A percentile compares a stretch with the other conserved stretches of the same genome.
These are phyloP conservation scores for Lophotis ruficrista DNA, from an alignment of 2,113 vertebrate genomes.

Conservation along the genomic window DNA sequence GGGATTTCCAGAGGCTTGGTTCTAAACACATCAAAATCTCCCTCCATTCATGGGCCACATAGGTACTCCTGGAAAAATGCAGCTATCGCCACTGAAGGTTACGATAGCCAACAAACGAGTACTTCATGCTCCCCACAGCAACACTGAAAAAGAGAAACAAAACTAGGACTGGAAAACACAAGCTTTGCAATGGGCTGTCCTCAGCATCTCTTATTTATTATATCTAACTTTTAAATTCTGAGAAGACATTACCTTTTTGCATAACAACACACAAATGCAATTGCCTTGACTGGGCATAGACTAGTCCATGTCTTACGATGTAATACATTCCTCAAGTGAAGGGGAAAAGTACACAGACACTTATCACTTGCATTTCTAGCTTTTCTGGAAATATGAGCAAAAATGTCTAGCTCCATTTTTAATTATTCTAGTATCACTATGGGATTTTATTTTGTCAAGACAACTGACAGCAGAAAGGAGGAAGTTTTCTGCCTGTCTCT, in stretches of 20 bases:
- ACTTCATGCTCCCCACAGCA: neutral
- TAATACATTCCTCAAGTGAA: neutral
- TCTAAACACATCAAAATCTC: neutral
- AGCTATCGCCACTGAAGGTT: neutral
- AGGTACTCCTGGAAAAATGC: neutral
- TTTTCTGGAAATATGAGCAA: neutral
- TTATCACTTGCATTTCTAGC: neutral
- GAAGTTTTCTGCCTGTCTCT: neutral
- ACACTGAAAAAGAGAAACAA: neutral
- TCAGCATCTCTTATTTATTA: neutral
- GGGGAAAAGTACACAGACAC: neutral
- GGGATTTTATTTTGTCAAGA: neutral
- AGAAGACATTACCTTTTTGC: neutral
- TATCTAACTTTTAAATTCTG: neutral
- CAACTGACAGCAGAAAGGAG: neutral
- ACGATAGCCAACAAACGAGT: neutral
- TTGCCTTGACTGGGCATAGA: neutral
- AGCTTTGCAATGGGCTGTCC: rapidly evolving
- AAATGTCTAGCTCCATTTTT: neutral
- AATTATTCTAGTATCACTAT: neutral
- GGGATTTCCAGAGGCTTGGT: neutral
- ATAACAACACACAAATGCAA: neutral
- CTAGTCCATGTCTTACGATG: neutral
- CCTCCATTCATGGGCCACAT: neutral
- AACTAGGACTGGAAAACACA: neutral